Percentiles rank a stretch among this genome's conserved stretches.
Conservation (phyloP, 1,140 invertebrate species). For the Pantala flavescens region DNA sequence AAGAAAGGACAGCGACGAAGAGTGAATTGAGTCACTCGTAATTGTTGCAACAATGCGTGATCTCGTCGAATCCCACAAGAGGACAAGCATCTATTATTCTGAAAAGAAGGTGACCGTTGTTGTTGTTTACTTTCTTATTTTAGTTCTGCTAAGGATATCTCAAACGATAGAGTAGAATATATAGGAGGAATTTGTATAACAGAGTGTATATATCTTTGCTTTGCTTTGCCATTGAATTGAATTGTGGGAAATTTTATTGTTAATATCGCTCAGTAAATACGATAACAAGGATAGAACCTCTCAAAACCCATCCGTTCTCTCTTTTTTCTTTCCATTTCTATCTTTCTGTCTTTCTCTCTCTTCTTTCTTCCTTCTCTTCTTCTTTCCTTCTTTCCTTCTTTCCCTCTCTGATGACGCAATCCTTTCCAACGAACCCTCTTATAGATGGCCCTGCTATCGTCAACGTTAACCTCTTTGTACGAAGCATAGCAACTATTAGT, state of each 20-base stretch:
- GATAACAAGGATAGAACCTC: constrained; percentile 10
- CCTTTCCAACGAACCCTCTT: constrained; percentile 24
- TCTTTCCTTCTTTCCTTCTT: constrained; percentile 12
- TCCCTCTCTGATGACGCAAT: constrained; percentile 17
- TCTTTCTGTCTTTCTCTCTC: constrained; percentile 17
- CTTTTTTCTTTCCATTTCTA: constrained; percentile 15
- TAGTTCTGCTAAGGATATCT: neutral
- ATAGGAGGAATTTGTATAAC: neutral
- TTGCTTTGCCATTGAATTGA: neutral
- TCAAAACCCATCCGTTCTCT: constrained; percentile 11
- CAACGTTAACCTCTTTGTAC: constrained; percentile 91
- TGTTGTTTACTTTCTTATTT: no score
- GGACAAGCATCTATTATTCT: no score
- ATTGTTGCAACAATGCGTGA: no score
- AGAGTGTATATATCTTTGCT: neutral
- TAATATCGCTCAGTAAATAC: neutral
- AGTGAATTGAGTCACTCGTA: no score
- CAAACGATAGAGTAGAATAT: neutral
- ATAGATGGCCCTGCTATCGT: constrained; percentile 86
- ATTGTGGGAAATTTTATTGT: neutral
- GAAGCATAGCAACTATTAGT: constrained; percentile 94
- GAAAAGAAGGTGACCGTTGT: no score
- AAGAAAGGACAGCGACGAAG: no score
- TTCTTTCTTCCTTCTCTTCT: constrained; percentile 19
- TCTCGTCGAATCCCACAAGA: no score